Conservation (phyloP, 2,113 vertebrate species). For the Lonchura striata region DNA sequence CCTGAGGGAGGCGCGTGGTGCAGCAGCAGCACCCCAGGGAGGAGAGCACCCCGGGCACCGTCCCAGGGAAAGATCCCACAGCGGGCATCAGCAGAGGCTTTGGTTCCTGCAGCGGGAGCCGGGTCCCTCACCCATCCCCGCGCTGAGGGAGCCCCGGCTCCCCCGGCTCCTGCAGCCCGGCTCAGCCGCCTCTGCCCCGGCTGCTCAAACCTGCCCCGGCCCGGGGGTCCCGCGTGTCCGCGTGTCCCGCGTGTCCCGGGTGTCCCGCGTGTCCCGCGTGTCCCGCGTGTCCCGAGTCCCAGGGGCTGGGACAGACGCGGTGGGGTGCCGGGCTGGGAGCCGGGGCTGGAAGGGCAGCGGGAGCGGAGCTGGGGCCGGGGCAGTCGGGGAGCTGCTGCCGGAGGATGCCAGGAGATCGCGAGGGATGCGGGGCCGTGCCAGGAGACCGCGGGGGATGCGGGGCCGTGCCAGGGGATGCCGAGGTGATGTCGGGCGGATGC, state of each 20-base stretch:
- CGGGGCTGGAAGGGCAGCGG: background rate
- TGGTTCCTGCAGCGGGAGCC: background rate
- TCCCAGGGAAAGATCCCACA: accelerated
- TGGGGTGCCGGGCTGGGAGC: background rate
- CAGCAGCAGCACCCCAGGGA: background rate
- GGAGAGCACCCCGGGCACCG: background rate
- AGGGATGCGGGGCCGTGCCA: background rate
- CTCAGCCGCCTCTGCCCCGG: background rate
- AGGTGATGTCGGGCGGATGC: background rate
- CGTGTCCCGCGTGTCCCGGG: too few species aligned
- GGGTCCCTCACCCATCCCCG: accelerated
- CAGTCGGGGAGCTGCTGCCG: background rate
- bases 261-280: too few species aligned
- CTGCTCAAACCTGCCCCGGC: background rate
- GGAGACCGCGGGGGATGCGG: background rate
- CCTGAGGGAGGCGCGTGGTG: background rate
- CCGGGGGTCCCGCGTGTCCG: accelerated
- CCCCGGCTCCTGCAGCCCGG: background rate
- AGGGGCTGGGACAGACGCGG: accelerated
- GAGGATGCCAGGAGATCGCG: background rate
- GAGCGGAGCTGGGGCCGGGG: background rate
- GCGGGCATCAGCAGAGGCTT: background rate
- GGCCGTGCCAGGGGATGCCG: background rate
- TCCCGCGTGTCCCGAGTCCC: too few species aligned
- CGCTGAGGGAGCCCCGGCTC: too few species aligned